A percentile compares a stretch with the other conserved stretches of the same genome.
Conservation (phyloP, 1,140 invertebrate species). For the Zaprionus inermis region DNA sequence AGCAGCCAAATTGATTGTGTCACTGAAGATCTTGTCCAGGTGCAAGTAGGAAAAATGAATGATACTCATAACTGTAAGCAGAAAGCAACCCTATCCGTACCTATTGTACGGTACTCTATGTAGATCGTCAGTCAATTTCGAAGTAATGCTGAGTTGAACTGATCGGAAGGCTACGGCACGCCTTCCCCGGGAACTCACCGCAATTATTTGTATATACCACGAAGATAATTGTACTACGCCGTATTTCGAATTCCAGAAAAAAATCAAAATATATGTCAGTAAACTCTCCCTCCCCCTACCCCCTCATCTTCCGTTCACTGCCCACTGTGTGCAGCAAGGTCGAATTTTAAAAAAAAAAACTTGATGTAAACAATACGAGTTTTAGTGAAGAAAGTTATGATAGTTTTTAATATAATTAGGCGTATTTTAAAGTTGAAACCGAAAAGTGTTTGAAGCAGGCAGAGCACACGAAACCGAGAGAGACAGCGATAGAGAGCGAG, state of each 20-base stretch:
- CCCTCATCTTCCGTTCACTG: not conserved
- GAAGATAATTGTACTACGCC: not conserved
- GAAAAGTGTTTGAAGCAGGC: slow-evolving; percentile 51
- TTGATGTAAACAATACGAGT: slow-evolving; percentile 3
- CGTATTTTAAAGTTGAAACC: slow-evolving; percentile 28
- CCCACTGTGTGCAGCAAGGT: slow-evolving; percentile 24
- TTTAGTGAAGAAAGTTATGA: slow-evolving; percentile 29
- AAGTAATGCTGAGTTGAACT: slow-evolving; percentile 4
- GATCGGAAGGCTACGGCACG: not conserved
- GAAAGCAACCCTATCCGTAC: not conserved
- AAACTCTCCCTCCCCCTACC: slow-evolving; percentile 17
- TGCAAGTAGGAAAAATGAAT: not conserved
- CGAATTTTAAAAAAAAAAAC: slow-evolving; percentile 25
- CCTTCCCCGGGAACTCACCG: slow-evolving; percentile 2
- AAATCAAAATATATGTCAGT: slow-evolving; percentile 10
- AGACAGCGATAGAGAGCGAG: not conserved
- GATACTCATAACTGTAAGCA: slow-evolving; percentile 2
- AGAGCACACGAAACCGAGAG: slow-evolving; percentile 24
- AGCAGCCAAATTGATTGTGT: slow-evolving; percentile 20
- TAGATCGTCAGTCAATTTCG: slow-evolving; percentile 16
- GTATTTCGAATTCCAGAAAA: not conserved
- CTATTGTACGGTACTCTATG: not conserved
- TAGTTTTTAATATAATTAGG: slow-evolving; percentile 38
- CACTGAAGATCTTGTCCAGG: not conserved
- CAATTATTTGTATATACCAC: slow-evolving; percentile 21